Percentiles rank a stretch among this genome's conserved stretches.
Conservation (phyloP, 2,888 invertebrate species). For the Drosophila nigricruria region DNA sequence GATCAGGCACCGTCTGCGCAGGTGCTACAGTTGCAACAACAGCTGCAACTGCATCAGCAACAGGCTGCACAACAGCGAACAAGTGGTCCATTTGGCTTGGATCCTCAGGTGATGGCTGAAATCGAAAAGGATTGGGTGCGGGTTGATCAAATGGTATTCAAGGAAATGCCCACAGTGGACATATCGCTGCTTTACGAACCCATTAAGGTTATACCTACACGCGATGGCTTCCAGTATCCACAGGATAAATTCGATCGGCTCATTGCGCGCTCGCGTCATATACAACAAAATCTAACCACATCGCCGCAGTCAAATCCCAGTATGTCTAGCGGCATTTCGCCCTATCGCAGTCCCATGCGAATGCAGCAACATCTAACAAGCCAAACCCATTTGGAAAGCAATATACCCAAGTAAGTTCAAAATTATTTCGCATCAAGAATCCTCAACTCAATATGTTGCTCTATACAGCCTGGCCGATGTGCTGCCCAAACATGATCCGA, state of each 20-base stretch:
- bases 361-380: conserved; percentile 56
- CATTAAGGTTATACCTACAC: conserved; percentile 86
- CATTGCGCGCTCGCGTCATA: conserved; percentile 78
- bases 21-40: conserved; percentile 72
- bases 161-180: conserved; percentile 83
- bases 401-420: conserved; percentile 77
- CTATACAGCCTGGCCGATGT: conserved; percentile 82
- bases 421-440: not conserved
- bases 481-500: conserved; percentile 84
- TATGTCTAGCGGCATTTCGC: conserved; percentile 66
- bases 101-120: conserved; percentile 89
- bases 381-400: conserved; percentile 46
- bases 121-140: conserved; percentile 87
- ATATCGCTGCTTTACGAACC: conserved; percentile 85
- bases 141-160: conserved; percentile 85
- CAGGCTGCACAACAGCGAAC: conserved; percentile 86
- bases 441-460: not conserved
- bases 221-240: conserved; percentile 85
- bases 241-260: conserved; percentile 83
- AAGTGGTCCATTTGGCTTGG: conserved; percentile 92
- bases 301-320: conserved; percentile 72
- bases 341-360: conserved; percentile 82
- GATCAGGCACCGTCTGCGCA: conserved; percentile 84
- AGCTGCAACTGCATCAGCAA: conserved; percentile 63
- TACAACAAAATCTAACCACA: conserved; percentile 76